Conservation (phyloP, 2,113 vertebrate genomes). For the Crotalus tigris region DNA sequence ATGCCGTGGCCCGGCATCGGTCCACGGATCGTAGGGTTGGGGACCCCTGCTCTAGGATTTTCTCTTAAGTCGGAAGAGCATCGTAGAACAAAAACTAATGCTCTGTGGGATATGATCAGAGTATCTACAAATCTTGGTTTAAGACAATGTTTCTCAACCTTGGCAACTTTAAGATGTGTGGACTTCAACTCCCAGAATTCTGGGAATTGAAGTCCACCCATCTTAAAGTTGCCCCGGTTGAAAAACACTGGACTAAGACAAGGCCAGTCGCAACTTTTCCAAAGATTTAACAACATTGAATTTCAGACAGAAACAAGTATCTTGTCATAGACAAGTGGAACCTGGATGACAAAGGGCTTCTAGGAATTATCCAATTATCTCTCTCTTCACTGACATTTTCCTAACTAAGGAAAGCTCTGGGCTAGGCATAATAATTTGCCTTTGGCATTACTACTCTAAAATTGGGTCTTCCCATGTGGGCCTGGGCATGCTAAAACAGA, state of each 20-base stretch:
- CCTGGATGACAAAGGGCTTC: not conserved
- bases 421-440: not conserved
- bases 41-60: too few relatives aligned
- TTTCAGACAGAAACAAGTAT: not conserved
- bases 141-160: not conserved
- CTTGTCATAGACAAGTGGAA: not conserved
- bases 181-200: not conserved
- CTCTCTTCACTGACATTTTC: not conserved
- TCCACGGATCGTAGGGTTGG: too few relatives aligned
- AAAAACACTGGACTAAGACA: not conserved
- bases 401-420: not conserved
- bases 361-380: not conserved
- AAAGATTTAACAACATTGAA: not conserved
- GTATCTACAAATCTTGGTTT: not conserved
- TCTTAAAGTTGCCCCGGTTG: not conserved
- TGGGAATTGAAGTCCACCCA: not conserved
- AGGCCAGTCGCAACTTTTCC: not conserved
- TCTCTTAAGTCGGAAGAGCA: not conserved
- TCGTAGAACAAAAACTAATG: not conserved
- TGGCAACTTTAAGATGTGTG: too few relatives aligned
- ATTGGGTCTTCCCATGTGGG: not conserved
- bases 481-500: not conserved
- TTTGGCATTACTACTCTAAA: not conserved
- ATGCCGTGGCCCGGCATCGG: too few relatives aligned
- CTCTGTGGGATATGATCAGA: not conserved